phyloP scores from a whole-genome alignment of 2,888 invertebrate species.

The Drosophila incognita region DNA sequence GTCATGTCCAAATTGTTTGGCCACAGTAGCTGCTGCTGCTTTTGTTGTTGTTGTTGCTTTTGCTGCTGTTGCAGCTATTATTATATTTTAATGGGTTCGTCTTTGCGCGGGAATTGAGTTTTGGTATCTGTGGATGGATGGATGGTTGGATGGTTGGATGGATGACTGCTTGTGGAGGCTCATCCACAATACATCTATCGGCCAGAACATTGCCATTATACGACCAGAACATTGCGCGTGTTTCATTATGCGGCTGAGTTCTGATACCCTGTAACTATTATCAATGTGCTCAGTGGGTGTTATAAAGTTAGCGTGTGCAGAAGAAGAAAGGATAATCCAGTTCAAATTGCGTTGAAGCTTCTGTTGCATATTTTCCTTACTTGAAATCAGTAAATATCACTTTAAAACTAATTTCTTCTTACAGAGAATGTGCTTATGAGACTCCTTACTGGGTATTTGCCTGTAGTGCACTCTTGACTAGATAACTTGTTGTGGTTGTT shows the following conservation, averaged over 20 bases:
- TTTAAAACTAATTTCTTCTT: not conserved
- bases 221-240: conserved; percentile 62
- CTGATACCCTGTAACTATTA: conserved; percentile 5
- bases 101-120: conserved; percentile 69
- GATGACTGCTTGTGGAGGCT: not conserved
- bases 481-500: not conserved
- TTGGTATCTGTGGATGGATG: conserved; percentile 29
- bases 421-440: not conserved
- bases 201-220: conserved; percentile 66
- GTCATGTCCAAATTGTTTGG: conserved; percentile 77
- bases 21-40: conserved; percentile 54
- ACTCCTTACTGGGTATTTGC: conserved; percentile 1
- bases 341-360: not conserved
- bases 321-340: not conserved
- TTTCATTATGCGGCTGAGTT: conserved; percentile 70
- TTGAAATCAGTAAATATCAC: not conserved
- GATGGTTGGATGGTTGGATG: conserved; percentile 31
- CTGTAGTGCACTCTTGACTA: not conserved
- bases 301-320: not conserved
- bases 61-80: conserved; percentile 65
- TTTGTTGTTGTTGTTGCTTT: conserved; percentile 11
- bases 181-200: conserved; percentile 57
- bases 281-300: no score
- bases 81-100: conserved; percentile 78
- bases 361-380: not conserved